Evolutionary conservation across 1,140 invertebrate species (phyloP).

Genomic region (Papilio aristodemus): DNA sequence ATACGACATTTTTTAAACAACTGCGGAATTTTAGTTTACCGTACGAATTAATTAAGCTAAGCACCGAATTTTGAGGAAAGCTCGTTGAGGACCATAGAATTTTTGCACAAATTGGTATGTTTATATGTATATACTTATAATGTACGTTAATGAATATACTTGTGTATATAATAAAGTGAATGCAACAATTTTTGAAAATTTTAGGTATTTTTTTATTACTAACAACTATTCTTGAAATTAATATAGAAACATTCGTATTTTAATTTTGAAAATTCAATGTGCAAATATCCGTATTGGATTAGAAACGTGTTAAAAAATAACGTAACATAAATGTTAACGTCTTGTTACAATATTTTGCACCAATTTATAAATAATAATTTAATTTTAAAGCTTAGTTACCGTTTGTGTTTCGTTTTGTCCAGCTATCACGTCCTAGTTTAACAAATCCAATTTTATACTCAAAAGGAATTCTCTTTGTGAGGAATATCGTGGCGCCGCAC

Average conservation of each 20-base stretch:
- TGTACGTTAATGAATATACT: too few relatives aligned
- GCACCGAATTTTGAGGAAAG: constrained; percentile 11
- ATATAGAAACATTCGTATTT: too few relatives aligned
- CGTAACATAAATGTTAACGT: too few relatives aligned
- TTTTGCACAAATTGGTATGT: neutral
- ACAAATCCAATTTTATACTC: constrained; percentile 71
- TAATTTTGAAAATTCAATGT: too few relatives aligned
- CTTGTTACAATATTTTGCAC: too few relatives aligned
- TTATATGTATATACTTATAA: neutral
- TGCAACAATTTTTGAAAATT: too few relatives aligned
- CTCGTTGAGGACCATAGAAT: neutral
- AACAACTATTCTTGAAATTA: too few relatives aligned
- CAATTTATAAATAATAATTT: too few relatives aligned
- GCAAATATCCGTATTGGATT: too few relatives aligned
- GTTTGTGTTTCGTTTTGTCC: constrained; percentile 1
- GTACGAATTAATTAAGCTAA: constrained; percentile 29
- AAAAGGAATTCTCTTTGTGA: constrained; percentile 62
- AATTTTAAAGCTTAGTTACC: neutral
- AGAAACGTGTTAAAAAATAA: too few relatives aligned
- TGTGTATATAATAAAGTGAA: too few relatives aligned
- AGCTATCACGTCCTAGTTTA: constrained; percentile 62
- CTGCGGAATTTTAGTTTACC: constrained; percentile 9
- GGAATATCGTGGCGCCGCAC: constrained; percentile 51
- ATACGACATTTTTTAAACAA: constrained; percentile 27
- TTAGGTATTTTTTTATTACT: too few relatives aligned